A percentile compares a stretch with the other conserved stretches of the same genome.
phyloP scores from a whole-genome alignment of 2,797 vertebrate genomes.

The Brotula barbata region DNA sequence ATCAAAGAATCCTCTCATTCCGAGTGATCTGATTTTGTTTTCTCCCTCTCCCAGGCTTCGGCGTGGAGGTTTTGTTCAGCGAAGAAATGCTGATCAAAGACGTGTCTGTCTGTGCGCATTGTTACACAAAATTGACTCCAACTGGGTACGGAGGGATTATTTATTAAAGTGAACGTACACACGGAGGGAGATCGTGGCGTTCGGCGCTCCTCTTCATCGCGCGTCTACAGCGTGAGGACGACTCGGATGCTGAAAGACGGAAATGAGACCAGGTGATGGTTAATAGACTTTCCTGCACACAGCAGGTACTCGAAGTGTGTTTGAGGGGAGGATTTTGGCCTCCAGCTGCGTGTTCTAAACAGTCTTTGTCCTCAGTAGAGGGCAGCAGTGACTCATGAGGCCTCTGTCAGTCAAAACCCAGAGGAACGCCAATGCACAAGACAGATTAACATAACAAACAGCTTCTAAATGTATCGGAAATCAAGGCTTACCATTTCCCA shows the following conservation, averaged over 20 bases:
- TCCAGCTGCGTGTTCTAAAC: neutral
- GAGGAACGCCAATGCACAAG: neutral
- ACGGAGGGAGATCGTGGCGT: conserved; percentile 1
- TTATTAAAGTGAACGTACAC: conserved; percentile 49
- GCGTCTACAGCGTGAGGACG: conserved; percentile 49
- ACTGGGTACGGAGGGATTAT: conserved; percentile 37
- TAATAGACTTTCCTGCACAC: neutral
- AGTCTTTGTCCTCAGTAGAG: conserved; percentile 34
- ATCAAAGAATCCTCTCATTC: conserved; percentile 55
- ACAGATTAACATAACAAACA: conserved; percentile 22
- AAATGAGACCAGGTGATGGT: neutral
- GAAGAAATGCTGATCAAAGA: conserved; percentile 48
- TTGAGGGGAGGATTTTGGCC: neutral
- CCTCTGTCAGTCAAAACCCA: neutral
- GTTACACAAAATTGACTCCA: conserved; percentile 43
- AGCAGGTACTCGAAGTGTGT: too few relatives aligned
- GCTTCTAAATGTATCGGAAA: conserved; percentile 1
- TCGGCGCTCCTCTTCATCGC: neutral
- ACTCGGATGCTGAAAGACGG: conserved; percentile 48
- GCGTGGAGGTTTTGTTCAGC: conserved; percentile 1
- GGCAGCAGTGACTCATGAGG: conserved; percentile 24
- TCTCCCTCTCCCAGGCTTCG: conserved; percentile 13
- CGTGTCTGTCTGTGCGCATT: conserved; percentile 28
- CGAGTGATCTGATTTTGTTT: conserved; percentile 51
- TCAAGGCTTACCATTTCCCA: conserved; percentile 78